Evolutionary conservation across 1,140 invertebrate species (phyloP).

Genomic region (Diuraphis noxia): DNA sequence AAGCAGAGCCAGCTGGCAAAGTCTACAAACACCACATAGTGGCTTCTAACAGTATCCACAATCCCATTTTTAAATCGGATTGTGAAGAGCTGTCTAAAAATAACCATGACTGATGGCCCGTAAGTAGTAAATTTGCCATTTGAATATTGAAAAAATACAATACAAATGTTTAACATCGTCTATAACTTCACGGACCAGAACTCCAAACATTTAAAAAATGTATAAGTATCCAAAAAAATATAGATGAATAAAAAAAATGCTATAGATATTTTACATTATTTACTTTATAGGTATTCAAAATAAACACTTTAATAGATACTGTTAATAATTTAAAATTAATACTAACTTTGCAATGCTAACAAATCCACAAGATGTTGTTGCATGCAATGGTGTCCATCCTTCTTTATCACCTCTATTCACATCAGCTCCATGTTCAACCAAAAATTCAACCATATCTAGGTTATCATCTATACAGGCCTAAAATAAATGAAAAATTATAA

Average conservation of each 20-base stretch:
- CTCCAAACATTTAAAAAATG: not conserved
- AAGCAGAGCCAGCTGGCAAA: constrained; percentile 35
- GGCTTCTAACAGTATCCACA: constrained; percentile 21
- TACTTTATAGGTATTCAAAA: not conserved
- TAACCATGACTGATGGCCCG: constrained; percentile 45
- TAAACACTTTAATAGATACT: not conserved
- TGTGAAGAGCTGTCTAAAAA: constrained; percentile 50
- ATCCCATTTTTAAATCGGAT: constrained; percentile 50
- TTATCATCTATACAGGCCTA: constrained; percentile 99
- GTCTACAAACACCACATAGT: constrained; percentile 36
- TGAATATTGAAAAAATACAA: constrained; percentile 49
- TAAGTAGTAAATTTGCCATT: constrained; percentile 48
- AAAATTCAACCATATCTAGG: constrained; percentile 97
- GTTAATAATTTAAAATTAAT: not conserved
- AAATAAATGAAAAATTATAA: constrained; percentile 60
- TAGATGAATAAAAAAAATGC: not conserved
- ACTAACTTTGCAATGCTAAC: constrained; percentile 76
- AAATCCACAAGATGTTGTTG: constrained; percentile 94
- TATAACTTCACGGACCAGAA: not conserved
- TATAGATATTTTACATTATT: not conserved
- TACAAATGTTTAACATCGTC: constrained; percentile 7
- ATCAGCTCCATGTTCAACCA: constrained; percentile 91
- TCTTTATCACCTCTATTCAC: constrained; percentile 98
- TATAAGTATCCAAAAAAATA: not conserved
- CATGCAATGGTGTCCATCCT: constrained; percentile 99